These are phyloP conservation scores for Microcebus murinus DNA, from an alignment of 2,113 vertebrate genomes.

Conservation along the genomic window DNA sequence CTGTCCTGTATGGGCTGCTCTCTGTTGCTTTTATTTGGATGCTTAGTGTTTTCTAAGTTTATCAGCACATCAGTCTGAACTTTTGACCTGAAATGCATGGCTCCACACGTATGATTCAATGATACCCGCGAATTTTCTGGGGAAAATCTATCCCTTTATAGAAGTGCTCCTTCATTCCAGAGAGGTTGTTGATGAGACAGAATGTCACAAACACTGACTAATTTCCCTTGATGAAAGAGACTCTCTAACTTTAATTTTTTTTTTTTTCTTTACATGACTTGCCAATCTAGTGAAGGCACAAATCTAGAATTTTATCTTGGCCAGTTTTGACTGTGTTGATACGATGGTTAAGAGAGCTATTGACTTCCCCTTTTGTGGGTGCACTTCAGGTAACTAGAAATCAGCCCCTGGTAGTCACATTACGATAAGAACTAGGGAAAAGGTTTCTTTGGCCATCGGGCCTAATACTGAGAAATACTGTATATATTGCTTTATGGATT, in stretches of 20 bases:
- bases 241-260: neutral
- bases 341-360: neutral
- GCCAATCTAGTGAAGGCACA: neutral
- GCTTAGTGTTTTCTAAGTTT: slow-evolving; percentile 59
- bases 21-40: slow-evolving; percentile 52
- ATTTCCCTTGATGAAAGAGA: neutral
- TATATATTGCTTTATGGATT: neutral
- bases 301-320: neutral
- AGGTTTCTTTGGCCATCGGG: neutral
- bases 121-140: neutral
- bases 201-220: neutral
- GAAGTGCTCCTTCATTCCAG: neutral
- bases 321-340: neutral
- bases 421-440: neutral
- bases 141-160: neutral
- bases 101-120: neutral
- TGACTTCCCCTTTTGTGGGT: neutral
- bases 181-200: neutral
- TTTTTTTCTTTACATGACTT: neutral
- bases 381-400: neutral
- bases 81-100: slow-evolving; percentile 57
- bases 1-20: slow-evolving; percentile 27
- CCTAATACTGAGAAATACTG: neutral
- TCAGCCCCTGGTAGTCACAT: neutral
- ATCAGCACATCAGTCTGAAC: slow-evolving; percentile 59